Conservation (phyloP, 2,888 invertebrate species). For the Drosophila phalerata region DNA sequence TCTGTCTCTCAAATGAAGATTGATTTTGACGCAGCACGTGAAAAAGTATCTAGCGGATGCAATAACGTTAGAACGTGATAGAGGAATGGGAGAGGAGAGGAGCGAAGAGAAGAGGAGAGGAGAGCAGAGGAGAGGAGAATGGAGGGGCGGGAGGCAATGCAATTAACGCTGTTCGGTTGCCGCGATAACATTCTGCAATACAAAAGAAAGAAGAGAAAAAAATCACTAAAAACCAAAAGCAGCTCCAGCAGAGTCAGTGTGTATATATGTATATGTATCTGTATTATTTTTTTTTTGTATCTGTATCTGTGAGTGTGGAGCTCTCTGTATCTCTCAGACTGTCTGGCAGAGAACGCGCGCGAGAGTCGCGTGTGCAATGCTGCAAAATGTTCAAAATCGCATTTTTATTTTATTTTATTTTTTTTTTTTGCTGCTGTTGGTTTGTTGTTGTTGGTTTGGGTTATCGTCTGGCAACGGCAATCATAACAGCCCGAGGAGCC, state of each 20-base stretch:
- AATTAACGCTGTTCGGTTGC: constrained; percentile 66
- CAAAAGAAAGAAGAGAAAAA: constrained; percentile 29
- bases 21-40: constrained; percentile 39
- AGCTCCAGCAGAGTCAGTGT: constrained; percentile 29
- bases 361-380: constrained; percentile 81
- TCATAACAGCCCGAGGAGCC: constrained; percentile 77
- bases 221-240: constrained; percentile 20
- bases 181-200: constrained; percentile 49
- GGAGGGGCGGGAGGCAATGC: constrained; percentile 39
- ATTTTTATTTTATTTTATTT: constrained; percentile 39
- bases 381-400: constrained; percentile 78
- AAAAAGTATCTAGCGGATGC: constrained; percentile 54
- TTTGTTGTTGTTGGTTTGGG: constrained; percentile 68
- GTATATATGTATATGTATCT: too few relatives aligned
- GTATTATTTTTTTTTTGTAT: constrained; percentile 31
- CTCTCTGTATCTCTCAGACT: constrained; percentile 65
- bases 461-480: constrained; percentile 81
- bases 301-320: constrained; percentile 29
- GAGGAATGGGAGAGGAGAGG: neutral
- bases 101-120: too few relatives aligned
- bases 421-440: constrained; percentile 37
- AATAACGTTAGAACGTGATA: constrained; percentile 6
- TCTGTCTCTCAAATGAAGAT: constrained; percentile 36
- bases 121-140: neutral
- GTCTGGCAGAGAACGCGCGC: constrained; percentile 65